Conservation (phyloP, 1,140 invertebrate species). For the Lethocerus indicus region DNA sequence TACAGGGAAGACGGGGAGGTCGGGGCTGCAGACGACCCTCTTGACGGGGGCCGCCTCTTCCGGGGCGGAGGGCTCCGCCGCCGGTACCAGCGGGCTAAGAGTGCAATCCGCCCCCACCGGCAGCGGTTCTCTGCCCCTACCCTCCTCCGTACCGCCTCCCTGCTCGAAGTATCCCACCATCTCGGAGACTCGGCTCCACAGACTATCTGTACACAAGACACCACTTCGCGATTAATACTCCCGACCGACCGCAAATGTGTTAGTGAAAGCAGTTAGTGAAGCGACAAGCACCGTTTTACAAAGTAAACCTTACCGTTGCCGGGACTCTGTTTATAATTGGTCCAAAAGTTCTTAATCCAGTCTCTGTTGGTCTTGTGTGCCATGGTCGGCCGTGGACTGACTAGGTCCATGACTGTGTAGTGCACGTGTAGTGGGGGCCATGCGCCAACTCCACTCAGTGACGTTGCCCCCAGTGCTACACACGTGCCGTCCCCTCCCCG, state of each 20-base stretch:
- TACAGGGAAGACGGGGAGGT: conserved; percentile 20
- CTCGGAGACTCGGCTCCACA: conserved; percentile 24
- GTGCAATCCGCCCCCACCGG: conserved; percentile 21
- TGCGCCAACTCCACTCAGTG: conserved; percentile 9
- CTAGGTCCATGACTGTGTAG: conserved; percentile 10
- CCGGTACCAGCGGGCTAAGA: conserved; percentile 17
- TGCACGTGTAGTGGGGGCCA: conserved; percentile 14
- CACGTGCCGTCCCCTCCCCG: neutral
- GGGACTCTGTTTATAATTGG: conserved; percentile 11
- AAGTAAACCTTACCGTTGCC: conserved; percentile 11
- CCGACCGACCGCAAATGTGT: too few relatives aligned
- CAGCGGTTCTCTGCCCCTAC: conserved; percentile 13
- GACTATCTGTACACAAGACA: conserved; percentile 18
- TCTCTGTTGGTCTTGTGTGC: conserved; percentile 18
- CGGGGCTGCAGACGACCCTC: conserved; percentile 22
- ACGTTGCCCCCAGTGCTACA: conserved; percentile 13
- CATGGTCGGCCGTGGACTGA: conserved; percentile 13
- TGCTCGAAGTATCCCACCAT: conserved; percentile 23
- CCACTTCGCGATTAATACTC: too few relatives aligned
- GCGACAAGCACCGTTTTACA: too few relatives aligned
- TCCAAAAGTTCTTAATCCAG: conserved; percentile 23
- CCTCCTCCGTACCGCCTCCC: conserved; percentile 20
- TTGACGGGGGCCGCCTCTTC: conserved; percentile 16
- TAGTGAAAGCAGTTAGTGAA: too few relatives aligned
- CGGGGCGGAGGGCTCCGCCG: neutral